Percentiles rank a stretch among this genome's conserved stretches.
phyloP scores from a whole-genome alignment of 2,113 vertebrate species.

The Etia nguti region DNA sequence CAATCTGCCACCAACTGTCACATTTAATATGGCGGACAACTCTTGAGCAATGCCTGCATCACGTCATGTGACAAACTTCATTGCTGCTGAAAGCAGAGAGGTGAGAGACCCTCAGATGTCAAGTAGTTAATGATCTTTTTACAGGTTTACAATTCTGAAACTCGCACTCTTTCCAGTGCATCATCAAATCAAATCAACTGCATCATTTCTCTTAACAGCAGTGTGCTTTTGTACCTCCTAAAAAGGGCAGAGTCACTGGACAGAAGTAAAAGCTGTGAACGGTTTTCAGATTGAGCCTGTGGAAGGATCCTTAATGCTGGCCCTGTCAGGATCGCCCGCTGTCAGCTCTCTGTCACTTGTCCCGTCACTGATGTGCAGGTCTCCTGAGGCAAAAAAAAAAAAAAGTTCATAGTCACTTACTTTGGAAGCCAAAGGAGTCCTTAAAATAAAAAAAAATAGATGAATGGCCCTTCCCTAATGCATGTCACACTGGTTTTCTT shows the following conservation, averaged over 20 bases:
- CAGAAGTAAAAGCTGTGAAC: neutral
- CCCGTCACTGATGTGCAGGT: rapidly evolving
- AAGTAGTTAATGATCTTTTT: neutral
- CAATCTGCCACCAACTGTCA: neutral
- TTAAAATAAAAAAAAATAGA: neutral
- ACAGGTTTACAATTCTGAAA: neutral
- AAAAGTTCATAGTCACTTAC: neutral
- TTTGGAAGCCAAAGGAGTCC: neutral
- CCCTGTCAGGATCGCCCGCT: rapidly evolving
- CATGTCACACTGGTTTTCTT: neutral
- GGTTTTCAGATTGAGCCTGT: neutral
- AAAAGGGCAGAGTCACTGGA: neutral
- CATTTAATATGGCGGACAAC: neutral
- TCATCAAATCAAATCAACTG: neutral
- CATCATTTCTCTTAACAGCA: neutral
- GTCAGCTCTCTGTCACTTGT: neutral
- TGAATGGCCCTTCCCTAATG: neutral
- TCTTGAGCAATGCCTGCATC: neutral
- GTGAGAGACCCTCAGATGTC: neutral
- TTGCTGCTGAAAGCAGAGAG: neutral
- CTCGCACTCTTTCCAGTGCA: neutral
- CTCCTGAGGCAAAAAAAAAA: neutral
- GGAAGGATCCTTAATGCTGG: neutral
- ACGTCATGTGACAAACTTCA: neutral
- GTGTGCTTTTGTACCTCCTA: neutral